Base-by-base conservation (phyloP, 53 echinoderm and acorn worm genomes). In the Temnopleurus reevesii region DNA sequence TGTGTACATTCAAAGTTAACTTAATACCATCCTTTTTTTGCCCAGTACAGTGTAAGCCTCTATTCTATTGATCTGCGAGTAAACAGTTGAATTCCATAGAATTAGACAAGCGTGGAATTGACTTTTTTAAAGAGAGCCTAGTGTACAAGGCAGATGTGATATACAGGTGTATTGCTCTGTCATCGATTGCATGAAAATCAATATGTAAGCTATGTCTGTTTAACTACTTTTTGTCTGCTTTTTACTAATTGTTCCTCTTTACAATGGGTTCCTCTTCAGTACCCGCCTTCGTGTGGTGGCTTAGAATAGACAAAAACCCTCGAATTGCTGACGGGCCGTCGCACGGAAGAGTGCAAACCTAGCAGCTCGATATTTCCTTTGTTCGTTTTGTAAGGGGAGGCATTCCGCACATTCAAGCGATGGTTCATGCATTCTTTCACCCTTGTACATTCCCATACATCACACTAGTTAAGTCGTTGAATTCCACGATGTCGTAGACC, bases 211-310 rank as follows among this genome's bases (percentile, higher is more conserved):
- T 71, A n/a, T n/a, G n/a, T n/a, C n/a, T n/a, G n/a, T n/a, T n/a
- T n/a, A 41, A 36, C 19, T 21, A 5, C 19, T 41, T 38, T 66
- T 71, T 71, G 71, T 71, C 41, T 71, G 0, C 8, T n/a, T n/a
- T 71, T 41, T 41, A 36, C 71, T 71, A 71, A 71, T 71, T 71
- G 71, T 71, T 21, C 33, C 71, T 41, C 71, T 71, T 41, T 30
- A 41, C 71, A 41, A 41, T 71, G 21, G n/a, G n/a, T 21, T 41
- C 21, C 71, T 71, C 36, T 71, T 43, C n/a, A 66, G 38, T 66
- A 66, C 71, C 36, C n/a, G 38, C 71, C 71, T 66, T 66, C 71
- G 38, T 66, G 71, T 71, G 71, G 71, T 71, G 21, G 71, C 71
- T 38, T 7, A 8, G 8, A 71, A 21, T 36, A 71, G 34, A 71